phyloP scores from a whole-genome alignment of 2,797 vertebrate species.

The Delichon dasypus region DNA sequence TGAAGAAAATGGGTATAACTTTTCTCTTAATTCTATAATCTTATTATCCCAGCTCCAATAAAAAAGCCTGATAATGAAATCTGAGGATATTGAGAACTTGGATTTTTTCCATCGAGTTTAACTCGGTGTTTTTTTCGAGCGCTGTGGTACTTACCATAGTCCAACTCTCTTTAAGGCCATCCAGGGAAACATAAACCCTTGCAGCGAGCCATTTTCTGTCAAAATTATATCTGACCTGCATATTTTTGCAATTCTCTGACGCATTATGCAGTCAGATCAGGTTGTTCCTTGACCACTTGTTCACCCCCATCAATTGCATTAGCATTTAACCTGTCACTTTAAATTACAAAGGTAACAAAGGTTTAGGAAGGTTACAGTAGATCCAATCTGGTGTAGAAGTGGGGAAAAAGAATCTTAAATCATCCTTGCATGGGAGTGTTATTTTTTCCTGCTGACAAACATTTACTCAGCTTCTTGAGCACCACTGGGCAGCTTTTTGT shows the following conservation, averaged over 20 bases:
- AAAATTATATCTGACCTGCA: constrained; percentile 72
- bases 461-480: constrained; percentile 24
- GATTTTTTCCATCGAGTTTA: constrained; percentile 51
- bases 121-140: constrained; percentile 56
- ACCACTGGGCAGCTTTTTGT: not conserved
- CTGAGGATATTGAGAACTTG: constrained; percentile 41
- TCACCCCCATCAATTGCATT: constrained; percentile 78
- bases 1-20: constrained; percentile 51
- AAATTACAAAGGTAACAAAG: constrained; percentile 75
- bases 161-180: constrained; percentile 63
- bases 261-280: constrained; percentile 74
- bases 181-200: constrained; percentile 73
- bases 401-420: constrained; percentile 52
- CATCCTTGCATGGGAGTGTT: constrained; percentile 12
- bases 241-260: constrained; percentile 71
- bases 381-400: constrained; percentile 47
- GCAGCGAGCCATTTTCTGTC: constrained; percentile 70
- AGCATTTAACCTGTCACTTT: constrained; percentile 75
- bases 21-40: constrained; percentile 64
- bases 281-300: constrained; percentile 72
- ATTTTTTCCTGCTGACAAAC: constrained; percentile 13
- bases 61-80: constrained; percentile 61
- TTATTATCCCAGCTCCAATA: constrained; percentile 54
- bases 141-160: constrained; percentile 61
- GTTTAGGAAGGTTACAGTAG: constrained; percentile 67